phyloP scores from a whole-genome alignment of 2,888 invertebrate species.

The Phengaris alcon region DNA sequence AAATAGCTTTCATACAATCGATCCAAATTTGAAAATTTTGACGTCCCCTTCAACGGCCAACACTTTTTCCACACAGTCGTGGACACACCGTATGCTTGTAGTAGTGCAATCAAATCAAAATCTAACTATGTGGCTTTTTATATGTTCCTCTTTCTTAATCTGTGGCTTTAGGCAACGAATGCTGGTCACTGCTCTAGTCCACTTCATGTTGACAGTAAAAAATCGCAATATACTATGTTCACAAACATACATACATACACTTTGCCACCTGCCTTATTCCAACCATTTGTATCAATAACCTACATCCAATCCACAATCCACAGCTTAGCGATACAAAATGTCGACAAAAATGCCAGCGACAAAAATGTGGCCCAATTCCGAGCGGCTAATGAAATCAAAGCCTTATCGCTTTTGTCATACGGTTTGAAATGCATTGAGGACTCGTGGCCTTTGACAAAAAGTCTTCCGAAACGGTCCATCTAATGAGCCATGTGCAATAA shows the following conservation, averaged over 20 bases:
- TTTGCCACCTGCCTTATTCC: slow-evolving; percentile 21
- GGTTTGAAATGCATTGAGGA: slow-evolving; percentile 37
- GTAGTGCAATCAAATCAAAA: no score
- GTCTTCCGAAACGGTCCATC: slow-evolving; percentile 48
- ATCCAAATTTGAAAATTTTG: no score
- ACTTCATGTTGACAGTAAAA: not conserved
- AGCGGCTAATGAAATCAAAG: slow-evolving; percentile 37
- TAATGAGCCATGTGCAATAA: slow-evolving; percentile 61
- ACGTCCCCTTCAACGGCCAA: no score
- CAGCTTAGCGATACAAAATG: slow-evolving; percentile 46
- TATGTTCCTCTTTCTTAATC: no score
- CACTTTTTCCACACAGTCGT: no score
- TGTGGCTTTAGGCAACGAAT: no score
- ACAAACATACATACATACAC: slow-evolving; percentile 25
- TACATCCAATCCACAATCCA: slow-evolving; percentile 48
- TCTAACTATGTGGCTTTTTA: no score
- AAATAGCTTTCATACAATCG: no score
- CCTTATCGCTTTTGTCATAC: slow-evolving; percentile 36
- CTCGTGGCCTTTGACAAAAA: slow-evolving; percentile 51
- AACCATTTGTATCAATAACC: slow-evolving; percentile 30
- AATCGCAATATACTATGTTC: not conserved
- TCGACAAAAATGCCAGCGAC: slow-evolving; percentile 49
- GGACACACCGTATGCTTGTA: no score
- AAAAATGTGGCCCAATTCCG: slow-evolving; percentile 54
- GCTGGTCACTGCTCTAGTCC: no score